Conservation (phyloP, 2,113 vertebrate species). For the Datnioides undecimradiatus region DNA sequence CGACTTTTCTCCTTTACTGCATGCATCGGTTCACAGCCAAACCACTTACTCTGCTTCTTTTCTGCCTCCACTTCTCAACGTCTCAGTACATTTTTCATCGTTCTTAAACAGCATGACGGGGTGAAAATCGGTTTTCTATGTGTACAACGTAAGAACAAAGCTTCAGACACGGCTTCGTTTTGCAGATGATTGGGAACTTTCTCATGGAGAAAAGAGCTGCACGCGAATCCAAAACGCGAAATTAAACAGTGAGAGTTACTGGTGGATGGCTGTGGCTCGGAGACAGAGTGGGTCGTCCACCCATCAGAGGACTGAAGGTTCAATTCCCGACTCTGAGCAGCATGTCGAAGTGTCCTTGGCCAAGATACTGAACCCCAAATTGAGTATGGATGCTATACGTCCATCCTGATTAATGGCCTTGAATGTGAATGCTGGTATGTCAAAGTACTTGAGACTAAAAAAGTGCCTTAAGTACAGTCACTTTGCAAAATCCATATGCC, state of each 20-base stretch:
- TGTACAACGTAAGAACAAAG: neutral
- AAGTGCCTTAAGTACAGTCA: too few relatives aligned
- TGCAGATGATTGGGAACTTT: neutral
- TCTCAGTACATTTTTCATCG: constrained; percentile 8
- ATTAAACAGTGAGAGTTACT: neutral
- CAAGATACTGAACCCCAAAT: too few relatives aligned
- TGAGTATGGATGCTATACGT: too few relatives aligned
- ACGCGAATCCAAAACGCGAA: neutral
- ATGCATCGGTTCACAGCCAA: constrained; percentile 47
- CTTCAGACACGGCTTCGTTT: neutral
- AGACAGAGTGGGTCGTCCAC: too few relatives aligned
- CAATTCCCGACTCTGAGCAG: too few relatives aligned
- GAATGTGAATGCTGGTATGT: too few relatives aligned
- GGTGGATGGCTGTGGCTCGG: too few relatives aligned
- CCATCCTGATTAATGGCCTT: too few relatives aligned
- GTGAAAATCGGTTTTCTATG: neutral
- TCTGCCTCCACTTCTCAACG: constrained; percentile 11
- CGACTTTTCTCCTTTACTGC: constrained; percentile 23
- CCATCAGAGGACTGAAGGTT: too few relatives aligned
- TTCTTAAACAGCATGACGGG: neutral
- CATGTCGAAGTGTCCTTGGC: too few relatives aligned
- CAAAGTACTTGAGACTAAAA: too few relatives aligned
- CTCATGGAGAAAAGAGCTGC: neutral
- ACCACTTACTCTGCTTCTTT: constrained; percentile 24
- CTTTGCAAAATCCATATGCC: neutral